A percentile compares a stretch with the other conserved stretches of the same genome.
These are phyloP conservation scores for Holotrichia oblita DNA, from an alignment of 1,140 invertebrate species.

Conservation along the genomic window DNA sequence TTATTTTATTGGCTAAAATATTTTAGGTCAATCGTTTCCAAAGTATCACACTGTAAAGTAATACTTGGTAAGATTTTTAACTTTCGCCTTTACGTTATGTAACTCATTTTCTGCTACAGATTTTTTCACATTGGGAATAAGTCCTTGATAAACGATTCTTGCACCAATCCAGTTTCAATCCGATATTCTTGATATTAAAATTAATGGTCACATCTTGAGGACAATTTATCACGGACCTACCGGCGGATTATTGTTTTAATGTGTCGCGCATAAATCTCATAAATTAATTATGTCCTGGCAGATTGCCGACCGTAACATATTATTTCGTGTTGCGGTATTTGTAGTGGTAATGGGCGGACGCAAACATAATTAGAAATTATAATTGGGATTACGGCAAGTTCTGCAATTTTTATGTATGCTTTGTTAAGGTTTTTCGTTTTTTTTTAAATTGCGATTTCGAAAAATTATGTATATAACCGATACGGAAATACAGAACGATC, in stretches of 20 bases:
- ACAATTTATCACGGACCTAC: not conserved
- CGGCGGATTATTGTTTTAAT: not conserved
- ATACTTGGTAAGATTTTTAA: too few relatives aligned
- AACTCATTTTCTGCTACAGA: too few relatives aligned
- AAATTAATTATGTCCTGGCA: not conserved
- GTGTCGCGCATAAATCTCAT: not conserved
- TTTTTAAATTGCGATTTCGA: too few relatives aligned
- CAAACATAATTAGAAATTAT: constrained; percentile 7
- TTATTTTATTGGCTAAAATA: too few relatives aligned
- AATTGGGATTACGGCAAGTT: not conserved
- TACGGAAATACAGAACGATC: too few relatives aligned
- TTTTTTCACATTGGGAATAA: too few relatives aligned
- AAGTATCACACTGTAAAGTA: too few relatives aligned
- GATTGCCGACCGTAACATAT: constrained; percentile 11
- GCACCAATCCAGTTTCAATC: not conserved
- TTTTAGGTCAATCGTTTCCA: too few relatives aligned
- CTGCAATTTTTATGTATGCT: too few relatives aligned
- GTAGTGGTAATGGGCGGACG: not conserved
- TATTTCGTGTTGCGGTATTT: not conserved
- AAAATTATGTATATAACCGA: too few relatives aligned
- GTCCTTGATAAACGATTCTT: not conserved
- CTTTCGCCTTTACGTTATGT: too few relatives aligned
- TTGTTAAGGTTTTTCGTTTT: too few relatives aligned
- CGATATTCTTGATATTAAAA: not conserved
- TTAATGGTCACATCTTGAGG: not conserved